These are phyloP conservation scores for Vanessa cardui DNA, from an alignment of 2,888 invertebrate genomes.

Conservation along the genomic window DNA sequence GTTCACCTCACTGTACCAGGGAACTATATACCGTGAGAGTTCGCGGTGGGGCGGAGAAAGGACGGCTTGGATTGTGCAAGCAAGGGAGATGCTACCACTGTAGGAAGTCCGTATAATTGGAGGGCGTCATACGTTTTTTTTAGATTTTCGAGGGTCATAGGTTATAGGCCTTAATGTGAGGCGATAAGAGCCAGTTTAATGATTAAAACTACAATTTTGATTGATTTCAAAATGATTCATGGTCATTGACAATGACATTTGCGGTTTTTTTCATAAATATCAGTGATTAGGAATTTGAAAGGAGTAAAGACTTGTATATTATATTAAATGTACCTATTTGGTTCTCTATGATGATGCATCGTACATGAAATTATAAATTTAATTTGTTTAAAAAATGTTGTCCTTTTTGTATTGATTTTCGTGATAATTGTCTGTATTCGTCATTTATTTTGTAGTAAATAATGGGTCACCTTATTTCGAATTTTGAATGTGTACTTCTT, in stretches of 20 bases:
- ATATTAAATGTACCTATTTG: no score
- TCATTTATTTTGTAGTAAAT: no score
- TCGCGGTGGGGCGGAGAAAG: conserved; percentile 80
- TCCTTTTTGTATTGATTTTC: no score
- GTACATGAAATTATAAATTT: no score
- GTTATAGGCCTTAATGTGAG: conserved; percentile 4
- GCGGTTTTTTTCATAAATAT: conserved; percentile 2
- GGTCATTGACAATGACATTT: conserved; percentile 21
- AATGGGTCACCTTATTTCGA: no score
- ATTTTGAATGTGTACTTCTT: no score
- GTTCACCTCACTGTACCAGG: conserved; percentile 56
- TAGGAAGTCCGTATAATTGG: conserved; percentile 76
- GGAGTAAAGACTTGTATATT: neutral
- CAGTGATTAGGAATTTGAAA: conserved; percentile 12
- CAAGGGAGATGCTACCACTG: conserved; percentile 72
- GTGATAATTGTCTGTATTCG: no score
- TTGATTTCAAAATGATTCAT: conserved; percentile 15
- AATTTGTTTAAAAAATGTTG: no score
- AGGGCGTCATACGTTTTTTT: conserved; percentile 66
- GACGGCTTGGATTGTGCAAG: conserved; percentile 76
- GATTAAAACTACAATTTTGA: neutral
- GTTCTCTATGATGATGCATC: no score
- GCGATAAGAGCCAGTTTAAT: conserved; percentile 1
- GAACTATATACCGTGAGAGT: conserved; percentile 67
- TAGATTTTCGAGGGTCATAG: conserved; percentile 46